Evolutionary conservation across 2,113 vertebrate genomes (phyloP).

Genomic region (Phylloscopus trochilus): DNA sequence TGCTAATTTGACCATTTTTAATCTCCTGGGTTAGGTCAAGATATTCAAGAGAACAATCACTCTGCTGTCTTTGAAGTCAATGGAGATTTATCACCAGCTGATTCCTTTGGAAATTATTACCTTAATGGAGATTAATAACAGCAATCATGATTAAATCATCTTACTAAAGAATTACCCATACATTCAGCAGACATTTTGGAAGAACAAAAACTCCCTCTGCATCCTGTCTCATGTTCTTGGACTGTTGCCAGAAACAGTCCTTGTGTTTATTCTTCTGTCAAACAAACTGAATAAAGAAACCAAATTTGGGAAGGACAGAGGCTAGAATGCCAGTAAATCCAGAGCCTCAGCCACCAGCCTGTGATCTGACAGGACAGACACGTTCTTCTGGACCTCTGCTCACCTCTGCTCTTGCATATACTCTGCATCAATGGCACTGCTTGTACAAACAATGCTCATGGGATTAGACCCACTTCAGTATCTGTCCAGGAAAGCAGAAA

Average conservation of each 20-base stretch:
- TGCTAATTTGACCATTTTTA: not conserved
- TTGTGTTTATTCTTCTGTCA: not conserved
- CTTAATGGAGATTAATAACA: not conserved
- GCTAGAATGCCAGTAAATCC: not conserved
- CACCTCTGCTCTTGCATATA: not conserved
- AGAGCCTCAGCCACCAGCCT: not conserved
- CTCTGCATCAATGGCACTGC: not conserved
- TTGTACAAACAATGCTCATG: rapidly evolving
- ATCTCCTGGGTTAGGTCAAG: not conserved
- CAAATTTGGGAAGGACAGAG: not conserved
- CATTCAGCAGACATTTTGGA: not conserved
- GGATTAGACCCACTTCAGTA: not conserved
- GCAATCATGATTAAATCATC: not conserved
- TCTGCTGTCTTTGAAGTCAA: not conserved
- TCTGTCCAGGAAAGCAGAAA: not conserved
- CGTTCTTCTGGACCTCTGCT: not conserved
- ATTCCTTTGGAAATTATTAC: not conserved
- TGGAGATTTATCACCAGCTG: not conserved
- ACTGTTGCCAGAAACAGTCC: not conserved
- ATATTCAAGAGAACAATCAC: not conserved
- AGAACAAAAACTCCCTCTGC: not conserved
- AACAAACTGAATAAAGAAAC: not conserved
- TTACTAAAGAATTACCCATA: not conserved
- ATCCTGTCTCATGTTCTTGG: not conserved
- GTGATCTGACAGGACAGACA: not conserved